Base-by-base conservation (phyloP, 2,888 invertebrate genomes). In the Pharmacophagus antenor region DNA sequence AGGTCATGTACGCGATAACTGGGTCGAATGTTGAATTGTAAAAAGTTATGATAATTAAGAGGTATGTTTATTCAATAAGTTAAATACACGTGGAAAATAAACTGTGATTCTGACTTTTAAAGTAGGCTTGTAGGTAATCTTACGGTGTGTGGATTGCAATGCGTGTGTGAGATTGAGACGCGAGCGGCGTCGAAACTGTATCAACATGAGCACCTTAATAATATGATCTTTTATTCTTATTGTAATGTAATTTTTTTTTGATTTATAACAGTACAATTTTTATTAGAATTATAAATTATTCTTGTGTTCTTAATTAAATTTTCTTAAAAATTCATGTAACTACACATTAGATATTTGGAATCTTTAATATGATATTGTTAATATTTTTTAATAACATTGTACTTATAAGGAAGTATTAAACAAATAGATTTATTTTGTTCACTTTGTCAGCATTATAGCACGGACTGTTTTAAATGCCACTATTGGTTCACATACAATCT, bases 21-120 rank as follows among this genome's bases (percentile, higher is more conserved):
- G 85, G 83, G 85, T 85, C 80, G 83, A 84, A 82, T 81, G 83
- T 82, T 79, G 78, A 78, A 73, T 73, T 86, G 80, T 85, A 85
- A 85, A 80, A 61, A 76, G 75, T 68, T 12, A 69, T 72, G 68
- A 72, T 80, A 82, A 73, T 76, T 78, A 77, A 79, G 76, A 74
- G 73, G 74, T 74, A 77, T 77, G 72, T 79, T 78, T 77, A 79
- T 76, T 73, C 75, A 80, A 80, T 81, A 82, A 74, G 72, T 77
- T 81, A 79, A 85, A 84, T 80, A 86, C 86, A 88, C 82, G 80
- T 87, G 88, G 84, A 88, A 88, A 91, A 88, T 88, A 87, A 91
- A 88, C 91, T 91, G 91, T 91, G 91, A 91, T 91, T 90, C 91
- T 90, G 89, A 88, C 87, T 87, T 86, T 83, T 82, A 86, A 87